Conservation (phyloP, 2,888 invertebrate species). For the Idaea biselata region DNA sequence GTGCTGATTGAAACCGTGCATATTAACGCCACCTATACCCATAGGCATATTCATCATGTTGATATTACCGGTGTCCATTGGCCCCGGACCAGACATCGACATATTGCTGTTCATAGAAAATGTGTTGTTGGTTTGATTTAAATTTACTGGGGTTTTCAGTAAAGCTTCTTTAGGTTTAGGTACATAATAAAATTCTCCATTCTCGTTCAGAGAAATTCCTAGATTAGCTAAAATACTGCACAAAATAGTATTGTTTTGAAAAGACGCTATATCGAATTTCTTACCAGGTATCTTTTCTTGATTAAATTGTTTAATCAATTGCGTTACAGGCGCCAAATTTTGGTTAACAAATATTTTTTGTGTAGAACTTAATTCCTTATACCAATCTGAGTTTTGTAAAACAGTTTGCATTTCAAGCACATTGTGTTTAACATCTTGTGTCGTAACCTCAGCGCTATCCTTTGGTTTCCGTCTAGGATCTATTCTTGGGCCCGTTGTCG, state of each 20-base stretch:
- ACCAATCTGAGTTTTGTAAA: conserved; percentile 85
- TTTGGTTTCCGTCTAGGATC: conserved; percentile 75
- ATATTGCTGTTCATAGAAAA: conserved; percentile 59
- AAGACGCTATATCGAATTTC: conserved; percentile 74
- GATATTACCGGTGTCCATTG: conserved; percentile 61
- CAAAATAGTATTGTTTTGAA: conserved; percentile 75
- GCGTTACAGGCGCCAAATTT: conserved; percentile 82
- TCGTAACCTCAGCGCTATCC: conserved; percentile 47
- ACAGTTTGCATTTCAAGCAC: conserved; percentile 81
- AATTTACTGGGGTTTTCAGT: conserved; percentile 67
- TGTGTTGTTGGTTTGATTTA: conserved; percentile 57
- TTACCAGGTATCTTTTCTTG: conserved; percentile 79
- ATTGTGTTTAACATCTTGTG: conserved; percentile 55
- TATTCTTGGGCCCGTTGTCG: conserved; percentile 60
- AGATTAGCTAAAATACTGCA: conserved; percentile 83
- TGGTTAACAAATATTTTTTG: conserved; percentile 87
- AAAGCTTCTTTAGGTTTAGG: conserved; percentile 73
- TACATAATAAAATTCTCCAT: conserved; percentile 77
- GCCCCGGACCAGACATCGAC: conserved; percentile 41
- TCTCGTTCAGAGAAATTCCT: conserved; percentile 80
- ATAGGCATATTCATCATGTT: conserved; percentile 64
- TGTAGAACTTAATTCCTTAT: conserved; percentile 85
- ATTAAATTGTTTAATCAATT: conserved; percentile 81
- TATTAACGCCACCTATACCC: conserved; percentile 67
- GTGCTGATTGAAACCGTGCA: conserved; percentile 66